A percentile compares a stretch with the other conserved stretches of the same genome.
Evolutionary conservation across 2,797 vertebrate genomes (phyloP).

Genomic region (Anguilla marmorata): DNA sequence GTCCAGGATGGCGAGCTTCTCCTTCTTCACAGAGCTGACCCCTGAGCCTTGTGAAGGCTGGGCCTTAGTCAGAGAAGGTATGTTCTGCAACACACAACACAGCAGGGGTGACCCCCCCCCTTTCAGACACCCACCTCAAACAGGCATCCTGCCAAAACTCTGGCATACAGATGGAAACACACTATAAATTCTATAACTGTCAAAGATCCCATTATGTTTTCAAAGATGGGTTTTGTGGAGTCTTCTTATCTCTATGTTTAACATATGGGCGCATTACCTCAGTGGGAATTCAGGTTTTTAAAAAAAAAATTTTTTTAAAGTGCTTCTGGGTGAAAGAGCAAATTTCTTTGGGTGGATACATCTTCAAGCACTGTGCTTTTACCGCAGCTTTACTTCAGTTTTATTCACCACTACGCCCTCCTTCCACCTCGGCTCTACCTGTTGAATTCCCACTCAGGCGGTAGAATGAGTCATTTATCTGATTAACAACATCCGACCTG

Average conservation of each 20-base stretch:
- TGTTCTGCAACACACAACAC: conserved; percentile 72
- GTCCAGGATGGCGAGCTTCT: conserved; percentile 90
- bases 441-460: background rate
- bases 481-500: conserved; percentile 38
- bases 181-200: background rate
- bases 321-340: background rate
- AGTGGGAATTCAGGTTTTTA: background rate
- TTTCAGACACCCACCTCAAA: background rate
- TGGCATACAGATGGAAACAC: background rate
- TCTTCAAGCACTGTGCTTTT: background rate
- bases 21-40: conserved; percentile 84
- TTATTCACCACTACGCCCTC: background rate
- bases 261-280: background rate
- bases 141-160: background rate
- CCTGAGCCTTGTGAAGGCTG: conserved; percentile 79
- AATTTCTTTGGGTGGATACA: background rate
- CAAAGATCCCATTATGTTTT: background rate
- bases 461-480: conserved; percentile 17
- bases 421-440: background rate
- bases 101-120: background rate
- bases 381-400: background rate
- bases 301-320: background rate
- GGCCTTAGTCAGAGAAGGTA: conserved; percentile 67
- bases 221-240: background rate
- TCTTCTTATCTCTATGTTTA: background rate